Conservation (phyloP, 2,113 vertebrate species). For the Nesoenas mayeri region DNA sequence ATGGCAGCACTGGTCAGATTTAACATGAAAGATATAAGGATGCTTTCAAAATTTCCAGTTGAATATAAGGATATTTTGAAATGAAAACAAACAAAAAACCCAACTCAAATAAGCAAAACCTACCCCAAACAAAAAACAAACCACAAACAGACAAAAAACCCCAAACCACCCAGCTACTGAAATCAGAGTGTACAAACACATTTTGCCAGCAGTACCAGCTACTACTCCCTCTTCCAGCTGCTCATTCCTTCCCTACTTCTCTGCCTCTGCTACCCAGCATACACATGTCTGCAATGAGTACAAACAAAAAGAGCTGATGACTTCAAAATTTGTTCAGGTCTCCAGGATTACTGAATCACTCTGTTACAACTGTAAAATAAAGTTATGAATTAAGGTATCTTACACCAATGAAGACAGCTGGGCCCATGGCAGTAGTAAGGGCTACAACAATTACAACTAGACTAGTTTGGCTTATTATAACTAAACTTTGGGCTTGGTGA, state of each 20-base stretch:
- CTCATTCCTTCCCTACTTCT: neutral
- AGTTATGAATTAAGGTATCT: neutral
- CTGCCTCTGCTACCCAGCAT: neutral
- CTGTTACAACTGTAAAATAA: neutral
- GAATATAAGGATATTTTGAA: neutral
- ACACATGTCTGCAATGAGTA: neutral
- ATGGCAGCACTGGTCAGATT: neutral
- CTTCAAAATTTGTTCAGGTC: neutral
- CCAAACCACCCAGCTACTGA: neutral
- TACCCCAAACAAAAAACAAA: neutral
- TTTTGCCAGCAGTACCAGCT: neutral
- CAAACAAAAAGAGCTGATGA: conserved; percentile 7
- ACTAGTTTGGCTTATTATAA: neutral
- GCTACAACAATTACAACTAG: neutral
- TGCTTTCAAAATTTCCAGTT: neutral
- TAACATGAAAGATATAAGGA: neutral
- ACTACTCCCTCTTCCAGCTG: neutral
- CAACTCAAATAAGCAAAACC: no score
- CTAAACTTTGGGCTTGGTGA: accelerated
- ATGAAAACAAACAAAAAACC: no score
- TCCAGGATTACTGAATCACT: neutral
- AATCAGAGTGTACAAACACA: neutral
- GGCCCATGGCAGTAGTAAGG: neutral
- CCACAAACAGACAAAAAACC: no score
- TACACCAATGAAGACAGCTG: neutral